phyloP scores from a whole-genome alignment of 53 echinoderm and acorn worm genomes.

The Astropecten irregularis region DNA sequence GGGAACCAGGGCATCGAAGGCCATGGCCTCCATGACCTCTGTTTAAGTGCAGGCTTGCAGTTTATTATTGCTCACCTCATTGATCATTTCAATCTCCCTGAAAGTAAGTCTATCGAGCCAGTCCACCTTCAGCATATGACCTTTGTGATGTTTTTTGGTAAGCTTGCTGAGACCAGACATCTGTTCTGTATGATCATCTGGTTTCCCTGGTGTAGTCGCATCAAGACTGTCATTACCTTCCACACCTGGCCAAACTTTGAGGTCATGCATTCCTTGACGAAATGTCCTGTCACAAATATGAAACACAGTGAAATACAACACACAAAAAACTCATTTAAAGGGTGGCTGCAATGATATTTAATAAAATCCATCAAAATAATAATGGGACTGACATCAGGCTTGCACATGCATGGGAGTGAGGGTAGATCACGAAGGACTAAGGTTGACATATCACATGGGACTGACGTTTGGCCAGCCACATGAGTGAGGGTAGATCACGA shows the following conservation, averaged over 20 bases:
- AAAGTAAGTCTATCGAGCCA: conserved; percentile 97
- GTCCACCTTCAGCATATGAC: conserved; percentile 97
- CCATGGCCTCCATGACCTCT: too few species aligned
- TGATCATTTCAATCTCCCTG: conserved; percentile 98
- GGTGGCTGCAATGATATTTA: too few species aligned
- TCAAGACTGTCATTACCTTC: conserved; percentile 66
- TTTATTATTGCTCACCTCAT: conserved; percentile 86
- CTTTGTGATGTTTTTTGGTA: conserved; percentile 96
- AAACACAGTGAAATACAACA: background rate
- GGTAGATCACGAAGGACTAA: too few species aligned
- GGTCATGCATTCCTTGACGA: conserved; percentile 97
- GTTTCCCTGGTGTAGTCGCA: conserved; percentile 82
- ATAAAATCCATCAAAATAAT: too few species aligned
- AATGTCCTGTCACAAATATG: conserved; percentile 75
- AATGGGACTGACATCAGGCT: too few species aligned
- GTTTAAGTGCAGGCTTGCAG: too few species aligned
- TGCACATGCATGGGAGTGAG: too few species aligned
- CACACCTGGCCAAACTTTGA: conserved; percentile 92
- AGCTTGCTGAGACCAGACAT: conserved; percentile 93
- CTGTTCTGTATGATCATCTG: conserved; percentile 65
- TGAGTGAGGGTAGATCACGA: too few species aligned
- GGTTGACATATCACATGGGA: too few species aligned
- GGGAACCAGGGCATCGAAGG: too few species aligned
- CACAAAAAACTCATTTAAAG: too few species aligned
- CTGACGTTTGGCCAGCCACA: too few species aligned